Conservation (phyloP, 2,797 vertebrate species). For the Brachyalestes nurse region DNA sequence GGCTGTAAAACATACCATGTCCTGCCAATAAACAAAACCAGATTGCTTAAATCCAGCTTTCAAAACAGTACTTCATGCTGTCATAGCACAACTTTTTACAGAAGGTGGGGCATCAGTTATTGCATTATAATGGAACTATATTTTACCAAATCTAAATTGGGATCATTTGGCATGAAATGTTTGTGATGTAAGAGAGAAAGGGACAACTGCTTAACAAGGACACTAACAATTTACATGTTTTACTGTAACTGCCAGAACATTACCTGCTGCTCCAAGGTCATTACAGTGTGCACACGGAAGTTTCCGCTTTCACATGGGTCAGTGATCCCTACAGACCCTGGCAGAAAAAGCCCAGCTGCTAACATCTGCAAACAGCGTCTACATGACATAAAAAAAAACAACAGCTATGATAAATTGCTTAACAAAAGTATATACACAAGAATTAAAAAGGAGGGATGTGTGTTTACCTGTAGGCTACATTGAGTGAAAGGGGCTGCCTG, state of each 20-base stretch:
- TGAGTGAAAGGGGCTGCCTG: constrained; percentile 92
- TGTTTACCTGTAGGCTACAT: constrained; percentile 89
- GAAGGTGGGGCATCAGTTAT: no score
- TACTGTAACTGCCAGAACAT: not conserved
- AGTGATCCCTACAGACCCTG: constrained; percentile 94
- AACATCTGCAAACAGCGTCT: constrained; percentile 98
- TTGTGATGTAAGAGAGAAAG: not conserved
- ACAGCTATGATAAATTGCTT: not conserved
- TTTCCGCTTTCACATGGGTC: constrained; percentile 97
- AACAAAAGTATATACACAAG: not conserved
- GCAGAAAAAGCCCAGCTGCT: constrained; percentile 93
- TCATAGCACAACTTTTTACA: not conserved
- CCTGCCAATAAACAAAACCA: constrained; percentile 72
- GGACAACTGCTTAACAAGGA: not conserved
- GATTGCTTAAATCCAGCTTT: not conserved
- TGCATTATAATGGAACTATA: no score
- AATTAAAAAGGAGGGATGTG: not conserved
- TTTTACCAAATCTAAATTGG: not conserved
- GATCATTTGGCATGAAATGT: not conserved
- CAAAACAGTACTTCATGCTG: no score
- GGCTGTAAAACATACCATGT: constrained; percentile 96
- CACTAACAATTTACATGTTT: not conserved
- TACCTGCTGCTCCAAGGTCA: constrained; percentile 98
- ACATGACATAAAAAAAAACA: constrained; percentile 14
- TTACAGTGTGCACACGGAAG: constrained; percentile 95